Evolutionary conservation across 1,140 invertebrate genomes (phyloP).

Genomic region (Lordiphosa stackelbergi): DNA sequence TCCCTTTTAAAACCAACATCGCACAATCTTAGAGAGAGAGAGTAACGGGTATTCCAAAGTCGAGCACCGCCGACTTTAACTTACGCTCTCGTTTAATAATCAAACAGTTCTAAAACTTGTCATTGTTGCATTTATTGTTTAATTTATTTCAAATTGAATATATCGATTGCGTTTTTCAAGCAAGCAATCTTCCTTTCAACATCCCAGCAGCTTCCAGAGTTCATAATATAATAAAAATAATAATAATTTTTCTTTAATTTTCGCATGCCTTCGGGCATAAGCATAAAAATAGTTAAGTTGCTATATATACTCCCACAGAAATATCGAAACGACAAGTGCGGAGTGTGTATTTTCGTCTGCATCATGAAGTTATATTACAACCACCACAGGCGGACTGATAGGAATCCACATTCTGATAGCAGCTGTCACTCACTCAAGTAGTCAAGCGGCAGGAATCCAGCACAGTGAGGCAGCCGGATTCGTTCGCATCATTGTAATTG

Average conservation of each 20-base stretch:
- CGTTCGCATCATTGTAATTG: slow-evolving; percentile 67
- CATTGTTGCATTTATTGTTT: too few relatives aligned
- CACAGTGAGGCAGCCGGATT: slow-evolving; percentile 25
- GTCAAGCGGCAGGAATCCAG: slow-evolving; percentile 34
- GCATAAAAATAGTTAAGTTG: slow-evolving; percentile 15
- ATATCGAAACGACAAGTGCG: slow-evolving; percentile 2
- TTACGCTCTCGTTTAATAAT: too few relatives aligned
- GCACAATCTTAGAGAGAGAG: too few relatives aligned
- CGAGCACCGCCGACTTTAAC: too few relatives aligned
- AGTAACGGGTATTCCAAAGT: too few relatives aligned
- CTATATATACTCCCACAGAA: slow-evolving; percentile 12
- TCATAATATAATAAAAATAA: too few relatives aligned
- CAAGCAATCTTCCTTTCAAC: too few relatives aligned
- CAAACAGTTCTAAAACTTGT: too few relatives aligned
- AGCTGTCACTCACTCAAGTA: slow-evolving; percentile 61
- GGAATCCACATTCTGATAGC: slow-evolving; percentile 44
- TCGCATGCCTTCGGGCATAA: slow-evolving; percentile 51
- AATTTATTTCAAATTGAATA: too few relatives aligned
- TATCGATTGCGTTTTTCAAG: too few relatives aligned
- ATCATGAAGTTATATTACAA: slow-evolving; percentile 6
- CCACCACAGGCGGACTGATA: slow-evolving; percentile 27
- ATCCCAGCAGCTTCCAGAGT: too few relatives aligned
- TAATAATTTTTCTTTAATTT: slow-evolving; percentile 35
- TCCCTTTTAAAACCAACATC: too few relatives aligned
- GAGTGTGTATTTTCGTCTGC: slow-evolving; percentile 24